Base-by-base conservation (phyloP, 2,888 invertebrate species). In the Hedychridium roseum region DNA sequence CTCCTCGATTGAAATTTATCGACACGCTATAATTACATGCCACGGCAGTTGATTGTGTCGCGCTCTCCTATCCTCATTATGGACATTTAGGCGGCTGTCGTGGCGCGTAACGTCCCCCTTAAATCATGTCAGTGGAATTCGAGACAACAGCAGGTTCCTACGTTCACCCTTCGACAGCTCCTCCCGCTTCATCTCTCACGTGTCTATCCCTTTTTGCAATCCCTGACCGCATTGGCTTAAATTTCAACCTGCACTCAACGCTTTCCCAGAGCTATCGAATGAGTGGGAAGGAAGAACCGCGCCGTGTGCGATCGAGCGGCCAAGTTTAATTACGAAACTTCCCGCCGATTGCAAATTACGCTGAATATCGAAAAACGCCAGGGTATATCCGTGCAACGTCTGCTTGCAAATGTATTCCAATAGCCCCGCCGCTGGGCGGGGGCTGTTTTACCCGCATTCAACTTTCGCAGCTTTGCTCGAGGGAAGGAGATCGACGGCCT, bases 21-120 rank as follows among this genome's bases (percentile, higher is more conserved):
- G 71, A 73, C 72, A 66, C 61, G 61, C 69, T 57, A 64, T 73
- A 74, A 74, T 74, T 74, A 71, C 72, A 66, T 60, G 71, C 67
- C 69, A 68, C 58, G 62, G 52, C 57, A 54, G 50, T 60, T 60
- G 61, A 65, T 64, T 58, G 54, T 55, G 44, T 45, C 37, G 26
- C 16, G 26, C 51, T 44, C 45, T 26, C 46, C 51, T 11, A 52
- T 66, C 56, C 52, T 47, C 57, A 54, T 60, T 60, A 54, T n/a
- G n/a, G n/a, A n/a, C n/a, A n/a, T n/a, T n/a, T n/a, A n/a, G 37
- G 11, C 14, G 11, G 21, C 34, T 20, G 26, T 15, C 2, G 14
- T 11, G n/a, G 9, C 15, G 14, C 15, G 23, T 23, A 5, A 6
- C 23, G 23, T 23, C 23, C 23, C 5, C 31, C 14, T 31, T 31